Evolutionary conservation across 35 echinoderm and acorn worm genomes (phyloP).

Genomic region (Acanthaster planci): DNA sequence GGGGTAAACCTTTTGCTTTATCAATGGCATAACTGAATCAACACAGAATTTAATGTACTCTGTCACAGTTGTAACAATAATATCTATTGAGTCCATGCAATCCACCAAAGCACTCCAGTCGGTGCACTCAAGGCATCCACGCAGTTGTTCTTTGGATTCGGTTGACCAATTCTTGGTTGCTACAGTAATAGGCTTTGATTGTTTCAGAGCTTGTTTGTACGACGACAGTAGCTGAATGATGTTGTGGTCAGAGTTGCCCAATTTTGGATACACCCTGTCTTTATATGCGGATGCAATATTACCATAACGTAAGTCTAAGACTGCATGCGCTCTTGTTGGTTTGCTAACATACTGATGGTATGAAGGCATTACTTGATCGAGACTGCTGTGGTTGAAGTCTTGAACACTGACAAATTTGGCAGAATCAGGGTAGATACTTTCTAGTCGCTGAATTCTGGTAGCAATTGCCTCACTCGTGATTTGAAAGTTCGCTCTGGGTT

Average conservation of each 20-base stretch:
- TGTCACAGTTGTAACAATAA: background rate
- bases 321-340: background rate
- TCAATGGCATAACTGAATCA: background rate
- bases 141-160: background rate
- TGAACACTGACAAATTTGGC: background rate
- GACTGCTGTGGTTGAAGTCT: background rate
- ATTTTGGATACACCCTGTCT: background rate
- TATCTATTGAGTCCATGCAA: background rate
- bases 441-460: background rate
- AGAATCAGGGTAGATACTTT: background rate
- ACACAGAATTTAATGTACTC: background rate
- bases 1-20: background rate
- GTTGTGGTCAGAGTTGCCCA: slow-evolving; percentile 17
- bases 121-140: background rate
- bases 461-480: background rate
- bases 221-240: background rate
- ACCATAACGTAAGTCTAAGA: background rate
- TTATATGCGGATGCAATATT: background rate
- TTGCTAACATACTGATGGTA: too few relatives aligned
- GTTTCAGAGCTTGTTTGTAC: background rate
- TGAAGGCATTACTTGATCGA: background rate
- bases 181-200: background rate
- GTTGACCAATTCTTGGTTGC: background rate
- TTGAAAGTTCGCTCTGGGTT: background rate
- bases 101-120: background rate